Evolutionary conservation across 2,113 vertebrate species (phyloP), one percentile per base, ranked within the genome.

Genomic region (Halichoerus grypus): DNA sequence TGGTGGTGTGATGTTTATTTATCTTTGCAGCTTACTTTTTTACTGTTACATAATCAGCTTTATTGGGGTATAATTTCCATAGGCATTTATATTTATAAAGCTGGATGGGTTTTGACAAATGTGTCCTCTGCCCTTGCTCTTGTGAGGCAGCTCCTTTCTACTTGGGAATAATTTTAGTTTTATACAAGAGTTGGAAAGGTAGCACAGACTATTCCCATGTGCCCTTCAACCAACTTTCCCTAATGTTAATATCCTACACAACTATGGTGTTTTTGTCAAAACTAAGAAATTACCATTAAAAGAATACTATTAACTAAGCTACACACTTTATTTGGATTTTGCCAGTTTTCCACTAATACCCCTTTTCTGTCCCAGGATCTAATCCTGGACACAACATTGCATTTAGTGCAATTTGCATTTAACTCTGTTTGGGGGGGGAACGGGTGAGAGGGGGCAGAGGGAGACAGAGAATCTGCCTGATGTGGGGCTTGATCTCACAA

Each of bases 61-160:
- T 82, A 24, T 74, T 88, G 51, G 39, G 16, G 16, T 87, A 55
- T 71, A 59, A 63, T 94, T 69, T 88, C 7, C 31, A 51, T 79
- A 69, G 67, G 18, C 67, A 69, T 36, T 88, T 92, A 49, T 57
- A 49, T 63, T 71, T 33, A 42, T 57, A 42, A 72, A 84, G 24
- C 55, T 65, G 69, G 61, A 15, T 91, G 63, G 55, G 4, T 79
- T 84, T 92, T 97, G 76, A 94, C 42, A 71, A 77, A 65, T 72
- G 18, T 26, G 8, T 51, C 6, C 28, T 31, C 49, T 81, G 26
- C 12, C n/a, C 77, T 14, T 14, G 3, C 21, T 46, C 11, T 86
- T 71, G 19, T 33, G 67, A 91, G 49, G 21, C 65, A 74, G 39
- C 8, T 15, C 14, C 61, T 81, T 69, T 89, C 46, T 46, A 84